Evolutionary conservation across 2,113 vertebrate genomes (phyloP), one percentile per base, ranked within the genome.

Genomic region (Epinephelus lanceolatus): DNA sequence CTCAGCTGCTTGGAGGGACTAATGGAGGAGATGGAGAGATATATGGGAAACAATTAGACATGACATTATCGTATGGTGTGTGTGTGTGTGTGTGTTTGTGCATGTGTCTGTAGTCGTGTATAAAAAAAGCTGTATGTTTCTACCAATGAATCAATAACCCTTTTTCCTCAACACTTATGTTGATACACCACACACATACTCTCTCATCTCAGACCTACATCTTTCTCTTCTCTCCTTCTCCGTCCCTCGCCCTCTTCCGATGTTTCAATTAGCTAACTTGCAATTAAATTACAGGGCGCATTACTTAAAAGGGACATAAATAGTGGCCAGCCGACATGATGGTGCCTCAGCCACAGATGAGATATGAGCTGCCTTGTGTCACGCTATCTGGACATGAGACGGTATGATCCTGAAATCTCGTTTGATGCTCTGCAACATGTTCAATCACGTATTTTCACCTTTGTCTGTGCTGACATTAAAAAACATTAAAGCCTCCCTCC

Each of bases 271-370:
- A 97, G 93, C 95, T 92, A 90, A 94, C 90, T 92, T 94, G 90
- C 93, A 97, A 98, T 98, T 96, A 93, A 95, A 98, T 99, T 97
- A 97, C 33, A 0, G 95, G 90, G 90, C 93, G 94, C 95, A 96
- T 94, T 96, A 94, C 93, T 95, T 92, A 72, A 91, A 87, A 92
- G 94, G 88, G 93, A 94, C 95, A 97, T 97, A 96, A 97, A 98
- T 97, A 97, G 96, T 94, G 91, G 85, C 91, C 93, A 91, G 94
- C 89, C 71, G 61, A 90, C 92, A 90, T 94, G 95, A 95, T 94
- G 87, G 91, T 92, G 81, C 93, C 79, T 89, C 84, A 79, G 72
- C 86, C 78, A 89, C 85, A 89, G 71, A 93, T 94, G 93, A 95
- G 93, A 94, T 88, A 83, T 49, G 76, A 78, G 60, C 51, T 42